Conservation (phyloP, 2,113 vertebrate species). For the Nannospalax galili region DNA sequence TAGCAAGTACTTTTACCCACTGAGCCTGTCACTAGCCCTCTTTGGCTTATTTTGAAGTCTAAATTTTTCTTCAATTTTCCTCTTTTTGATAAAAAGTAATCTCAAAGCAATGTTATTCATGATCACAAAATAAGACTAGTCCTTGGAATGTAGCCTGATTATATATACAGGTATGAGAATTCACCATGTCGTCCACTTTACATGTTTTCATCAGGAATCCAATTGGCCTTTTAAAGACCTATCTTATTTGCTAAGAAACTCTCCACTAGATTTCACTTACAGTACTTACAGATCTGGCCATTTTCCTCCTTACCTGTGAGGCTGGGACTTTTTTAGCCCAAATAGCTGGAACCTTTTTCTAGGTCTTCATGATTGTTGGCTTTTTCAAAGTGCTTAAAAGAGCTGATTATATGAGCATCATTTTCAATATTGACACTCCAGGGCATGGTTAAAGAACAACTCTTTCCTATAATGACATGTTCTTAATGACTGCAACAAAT, state of each 20-base stretch:
- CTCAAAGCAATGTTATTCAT: not conserved
- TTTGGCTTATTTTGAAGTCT: conserved; percentile 35
- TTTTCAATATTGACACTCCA: conserved; percentile 1
- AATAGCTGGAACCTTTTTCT: not conserved
- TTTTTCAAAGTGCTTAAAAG: not conserved
- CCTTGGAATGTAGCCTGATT: not conserved
- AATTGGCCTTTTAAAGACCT: not conserved
- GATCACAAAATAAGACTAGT: not conserved
- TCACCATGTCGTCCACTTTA: not conserved
- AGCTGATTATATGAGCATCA: not conserved
- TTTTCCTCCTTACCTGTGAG: not conserved
- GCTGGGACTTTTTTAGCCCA: not conserved
- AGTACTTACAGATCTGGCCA: not conserved
- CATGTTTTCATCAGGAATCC: not conserved
- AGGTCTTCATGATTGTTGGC: not conserved
- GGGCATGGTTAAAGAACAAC: not conserved
- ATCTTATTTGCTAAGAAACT: not conserved
- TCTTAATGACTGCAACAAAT: not conserved
- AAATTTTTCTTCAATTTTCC: not conserved
- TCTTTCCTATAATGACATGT: not conserved
- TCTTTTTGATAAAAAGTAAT: not conserved
- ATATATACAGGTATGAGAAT: not conserved
- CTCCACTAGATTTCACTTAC: not conserved
- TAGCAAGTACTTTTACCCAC: not conserved
- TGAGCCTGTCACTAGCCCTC: not conserved